Evolutionary conservation across 1,140 invertebrate genomes (phyloP), one percentile per base, ranked within the genome.

Genomic region (Orussus abietinus): DNA sequence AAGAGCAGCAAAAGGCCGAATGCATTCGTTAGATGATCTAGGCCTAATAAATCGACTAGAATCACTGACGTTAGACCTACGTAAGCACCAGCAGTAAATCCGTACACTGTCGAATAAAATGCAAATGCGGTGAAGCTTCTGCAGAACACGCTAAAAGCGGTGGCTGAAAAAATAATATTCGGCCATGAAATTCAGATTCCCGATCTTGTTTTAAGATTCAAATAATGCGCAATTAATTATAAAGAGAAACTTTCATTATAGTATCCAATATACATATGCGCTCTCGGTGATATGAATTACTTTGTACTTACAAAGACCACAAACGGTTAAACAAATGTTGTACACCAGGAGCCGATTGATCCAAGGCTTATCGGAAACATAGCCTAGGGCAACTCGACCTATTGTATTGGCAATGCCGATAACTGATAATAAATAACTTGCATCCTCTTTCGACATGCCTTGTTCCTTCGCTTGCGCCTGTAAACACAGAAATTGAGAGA

Each of bases 1-100:
- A 94, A 95, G 6, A 96, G 77, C 40, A 93, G 72, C 4, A 96
- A 72, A 5, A 96, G 72, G n/a, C 92, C 92, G 67, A 96, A 96
- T 1, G 91, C 90, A 66, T 95, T 95, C 0, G 92, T 94, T 20
- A 96, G 72, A 54, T 81, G 86, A 29, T 94, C 89, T 33, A 95
- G 68, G 5, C 92, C 90, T 35, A 94, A 66, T 19, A 94, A 75
- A 66, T 94, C 90, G 2, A 92, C 89, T 32, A 93, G 69, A 36
- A 92, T 88, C 3, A 92, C 90, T 5, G 90, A 93, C 3, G 93
- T 96, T 10, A 96, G 76, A 4, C 91, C 90, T 3, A 96, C 92
- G 63, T 95, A 96, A 15, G 90, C 92, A 38, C 92, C 92, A 48
- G 90, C 90, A 1, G 89, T 91, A 46, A 90, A 84, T 17, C 93